Base-by-base conservation (phyloP, 2,797 vertebrate genomes). In the Percopsis omiscomaycus region DNA sequence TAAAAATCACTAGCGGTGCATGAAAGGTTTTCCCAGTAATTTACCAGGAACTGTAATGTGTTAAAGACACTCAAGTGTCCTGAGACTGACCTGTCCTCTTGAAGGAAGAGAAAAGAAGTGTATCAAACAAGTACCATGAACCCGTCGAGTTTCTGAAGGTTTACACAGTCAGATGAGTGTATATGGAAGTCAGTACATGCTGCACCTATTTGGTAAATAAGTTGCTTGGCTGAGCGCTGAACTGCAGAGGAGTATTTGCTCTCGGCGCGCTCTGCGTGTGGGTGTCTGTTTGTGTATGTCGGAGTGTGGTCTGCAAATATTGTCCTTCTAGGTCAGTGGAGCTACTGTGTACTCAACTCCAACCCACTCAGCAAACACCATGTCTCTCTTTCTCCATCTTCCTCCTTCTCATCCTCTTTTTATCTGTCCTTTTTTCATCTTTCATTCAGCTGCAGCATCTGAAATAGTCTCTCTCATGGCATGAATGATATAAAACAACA, bases 231-330 rank as follows among this genome's bases (percentile, higher is more conserved):
- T 57, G 14, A 5, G 72, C 49, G 30, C n/a, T 64, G 55, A 55
- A 64, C 37, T 32, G 58, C 59, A 14, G 42, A 30, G 56, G 56
- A 71, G 45, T 64, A 56, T 73, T 79, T 78, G 53, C 37, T 59
- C 51, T 71, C 62, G 54, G 69, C 56, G 73, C 14, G 54, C 75
- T 48, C 55, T 76, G 70, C 69, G 61, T 83, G 76, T 84, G 69
- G 63, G 85, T 70, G 81, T 82, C 82, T 84, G 77, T 88, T 85
- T 85, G 83, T 86, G 93, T 90, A 89, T 86, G 92, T 92, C 6
- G 16, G 51, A 80, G 84, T 78, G 79, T 78, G 80, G 81, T 79
- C 70, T 60, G 83, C 76, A 90, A 91, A 91, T 89, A 91, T 90
- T 91, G 87, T 87, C 83, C 74, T 78, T 88, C 74, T 74, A 60